These are phyloP conservation scores for Capra hircus DNA, from an alignment of 2,113 vertebrate species.

Conservation along the genomic window DNA sequence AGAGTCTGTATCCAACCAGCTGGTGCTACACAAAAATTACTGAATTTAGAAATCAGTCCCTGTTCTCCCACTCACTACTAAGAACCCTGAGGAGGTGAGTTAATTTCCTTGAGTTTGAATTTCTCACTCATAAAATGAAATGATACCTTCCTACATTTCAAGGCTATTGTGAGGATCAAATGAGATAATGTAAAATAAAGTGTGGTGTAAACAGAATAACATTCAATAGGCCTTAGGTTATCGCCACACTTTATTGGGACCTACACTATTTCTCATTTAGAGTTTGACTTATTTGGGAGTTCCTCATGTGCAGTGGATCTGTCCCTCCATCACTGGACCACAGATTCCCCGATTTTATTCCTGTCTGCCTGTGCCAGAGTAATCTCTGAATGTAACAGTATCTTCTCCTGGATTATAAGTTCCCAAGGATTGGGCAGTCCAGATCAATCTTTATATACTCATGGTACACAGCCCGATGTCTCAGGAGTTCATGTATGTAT, in stretches of 20 bases:
- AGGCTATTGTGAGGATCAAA: not conserved
- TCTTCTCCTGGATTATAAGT: not conserved
- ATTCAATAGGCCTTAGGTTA: not conserved
- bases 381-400: not conserved
- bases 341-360: not conserved
- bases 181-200: not conserved
- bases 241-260: not conserved
- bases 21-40: not conserved
- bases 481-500: not conserved
- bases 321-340: not conserved
- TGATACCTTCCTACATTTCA: not conserved
- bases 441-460: fast-evolving
- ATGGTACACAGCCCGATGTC: not conserved
- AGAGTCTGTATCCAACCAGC: not conserved
- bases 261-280: not conserved
- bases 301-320: fast-evolving
- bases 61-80: not conserved
- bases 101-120: not conserved
- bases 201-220: not conserved
- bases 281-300: not conserved
- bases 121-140: not conserved
- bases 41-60: not conserved
- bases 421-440: not conserved
- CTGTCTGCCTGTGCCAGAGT: not conserved
- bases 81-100: not conserved